Evolutionary conservation across 2,113 vertebrate species (phyloP).

Genomic region (Danionella cerebrum): DNA sequence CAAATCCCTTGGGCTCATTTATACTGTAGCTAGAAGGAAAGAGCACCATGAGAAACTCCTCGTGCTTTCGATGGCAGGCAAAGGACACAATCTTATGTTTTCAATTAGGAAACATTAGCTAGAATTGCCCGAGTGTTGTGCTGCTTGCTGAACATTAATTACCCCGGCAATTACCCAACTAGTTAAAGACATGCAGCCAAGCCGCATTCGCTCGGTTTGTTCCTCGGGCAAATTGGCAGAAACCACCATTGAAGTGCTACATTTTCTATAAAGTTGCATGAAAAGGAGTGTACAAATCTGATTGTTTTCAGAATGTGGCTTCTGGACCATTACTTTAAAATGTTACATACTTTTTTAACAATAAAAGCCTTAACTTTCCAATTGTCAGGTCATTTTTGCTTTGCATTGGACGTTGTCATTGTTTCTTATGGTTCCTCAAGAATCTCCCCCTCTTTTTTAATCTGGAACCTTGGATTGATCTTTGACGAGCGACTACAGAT

Average conservation of each 20-base stretch:
- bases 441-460: too few species aligned
- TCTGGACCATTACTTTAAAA: too few species aligned
- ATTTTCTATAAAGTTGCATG: not conserved
- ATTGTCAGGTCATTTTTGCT: too few species aligned
- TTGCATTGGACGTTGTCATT: too few species aligned
- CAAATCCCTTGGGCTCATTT: constrained; percentile 33
- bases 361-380: too few species aligned
- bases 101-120: constrained; percentile 52
- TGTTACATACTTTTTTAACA: too few species aligned
- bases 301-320: too few species aligned
- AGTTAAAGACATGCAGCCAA: constrained; percentile 39
- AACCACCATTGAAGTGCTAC: constrained; percentile 13
- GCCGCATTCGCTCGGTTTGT: constrained; percentile 51
- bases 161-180: constrained; percentile 49
- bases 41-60: constrained; percentile 26
- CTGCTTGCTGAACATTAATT: constrained; percentile 54
- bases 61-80: constrained; percentile 31
- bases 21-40: constrained; percentile 9
- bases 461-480: too few species aligned
- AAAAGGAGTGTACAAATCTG: not conserved
- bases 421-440: too few species aligned
- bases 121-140: constrained; percentile 35
- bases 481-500: too few species aligned
- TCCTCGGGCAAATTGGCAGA: constrained; percentile 31
- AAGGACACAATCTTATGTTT: constrained; percentile 52